These are phyloP conservation scores for Hydrochoerus hydrochaeris DNA, from an alignment of 2,113 vertebrate genomes.

Conservation along the genomic window DNA sequence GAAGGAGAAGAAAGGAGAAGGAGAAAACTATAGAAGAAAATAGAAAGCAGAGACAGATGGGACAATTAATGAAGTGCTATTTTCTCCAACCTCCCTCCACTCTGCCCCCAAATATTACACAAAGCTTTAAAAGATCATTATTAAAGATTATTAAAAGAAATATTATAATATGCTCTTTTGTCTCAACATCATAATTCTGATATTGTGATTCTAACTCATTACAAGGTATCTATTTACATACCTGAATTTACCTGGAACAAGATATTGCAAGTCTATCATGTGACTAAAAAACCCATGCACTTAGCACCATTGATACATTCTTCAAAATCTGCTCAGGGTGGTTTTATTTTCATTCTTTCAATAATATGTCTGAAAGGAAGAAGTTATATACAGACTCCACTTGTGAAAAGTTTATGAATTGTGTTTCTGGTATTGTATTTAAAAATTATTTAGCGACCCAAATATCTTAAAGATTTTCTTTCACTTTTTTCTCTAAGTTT, in stretches of 20 bases:
- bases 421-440: background rate
- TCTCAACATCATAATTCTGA: slow-evolving; percentile 1
- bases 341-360: slow-evolving; percentile 7
- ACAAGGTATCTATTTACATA: background rate
- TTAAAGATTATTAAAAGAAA: background rate
- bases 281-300: background rate
- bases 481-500: background rate
- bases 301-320: background rate
- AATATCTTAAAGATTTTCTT: background rate
- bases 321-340: background rate
- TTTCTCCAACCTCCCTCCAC: background rate
- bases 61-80: background rate
- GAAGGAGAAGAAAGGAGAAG: background rate
- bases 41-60: background rate
- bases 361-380: background rate
- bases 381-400: background rate
- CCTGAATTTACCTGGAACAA: background rate
- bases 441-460: background rate
- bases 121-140: background rate
- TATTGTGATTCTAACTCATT: background rate
- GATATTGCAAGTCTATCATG: background rate
- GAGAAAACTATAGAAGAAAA: background rate
- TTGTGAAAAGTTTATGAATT: background rate
- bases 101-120: background rate
- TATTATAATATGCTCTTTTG: background rate